Evolutionary conservation across 2,113 vertebrate species (phyloP).

Genomic region (Nansenia antarctica): DNA sequence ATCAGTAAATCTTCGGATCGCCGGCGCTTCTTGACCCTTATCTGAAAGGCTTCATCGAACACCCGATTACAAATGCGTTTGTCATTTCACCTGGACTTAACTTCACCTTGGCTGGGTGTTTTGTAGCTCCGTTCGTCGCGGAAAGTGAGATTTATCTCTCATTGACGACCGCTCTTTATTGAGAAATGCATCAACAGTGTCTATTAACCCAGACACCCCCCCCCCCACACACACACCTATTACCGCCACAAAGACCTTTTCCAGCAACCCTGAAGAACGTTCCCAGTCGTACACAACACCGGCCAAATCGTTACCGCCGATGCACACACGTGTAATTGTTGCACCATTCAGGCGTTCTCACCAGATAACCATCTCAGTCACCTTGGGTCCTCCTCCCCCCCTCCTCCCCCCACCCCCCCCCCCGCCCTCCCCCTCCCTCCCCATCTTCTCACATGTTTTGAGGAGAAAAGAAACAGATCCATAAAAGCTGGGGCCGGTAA

Average conservation of each 20-base stretch:
- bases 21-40: no score
- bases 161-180: no score
- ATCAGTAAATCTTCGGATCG: no score
- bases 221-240: no score
- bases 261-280: no score
- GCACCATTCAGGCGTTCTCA: not conserved
- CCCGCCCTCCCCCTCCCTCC: not conserved
- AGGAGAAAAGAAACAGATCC: conserved; percentile 57
- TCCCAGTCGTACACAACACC: not conserved
- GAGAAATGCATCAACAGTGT: conserved; percentile 1
- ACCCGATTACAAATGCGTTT: no score
- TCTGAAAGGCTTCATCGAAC: no score
- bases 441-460: conserved; percentile 41
- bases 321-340: not conserved
- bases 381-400: not conserved
- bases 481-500: conserved; percentile 54
- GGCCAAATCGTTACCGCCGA: not conserved
- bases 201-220: not conserved
- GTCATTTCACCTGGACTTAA: no score
- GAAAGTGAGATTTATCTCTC: no score
- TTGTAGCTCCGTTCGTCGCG: no score
- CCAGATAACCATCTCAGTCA: not conserved
- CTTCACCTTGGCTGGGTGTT: no score
- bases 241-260: no score
- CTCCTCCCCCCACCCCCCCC: not conserved